Base-by-base conservation (phyloP, 1,140 invertebrate genomes). In the Drosophila saltans region DNA sequence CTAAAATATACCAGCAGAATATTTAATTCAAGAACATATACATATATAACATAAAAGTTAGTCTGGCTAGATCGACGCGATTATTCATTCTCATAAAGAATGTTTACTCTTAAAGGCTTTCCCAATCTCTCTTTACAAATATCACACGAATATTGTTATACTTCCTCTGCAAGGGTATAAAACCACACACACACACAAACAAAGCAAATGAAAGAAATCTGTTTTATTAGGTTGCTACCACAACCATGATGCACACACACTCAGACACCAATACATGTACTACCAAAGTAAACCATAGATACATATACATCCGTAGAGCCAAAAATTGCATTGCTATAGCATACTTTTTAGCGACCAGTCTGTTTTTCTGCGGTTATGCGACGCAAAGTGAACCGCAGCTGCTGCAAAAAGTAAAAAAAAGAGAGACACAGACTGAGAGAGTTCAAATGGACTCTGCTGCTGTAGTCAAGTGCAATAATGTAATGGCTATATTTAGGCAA, bases 401-500 rank as follows among this genome's bases (percentile, higher is more conserved):
- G 33, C 33, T 36, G 33, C 33, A 36, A 36, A 36, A 5, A 36
- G 33, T 36, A 3, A 62, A 76, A 76, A 67, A 41, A 26, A 4
- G n/a, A 8, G 68, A 16, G 30, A 10, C 16, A 9, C 11, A 33
- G 39, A 26, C n/a, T 16, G 16, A 30, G 61, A 11, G 33, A 16
- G 55, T 40, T 69, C 52, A 75, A 88, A 88, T 83, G 65, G 75
- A 88, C 75, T 78, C 45, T 36, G 3, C 5, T 70, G 76, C 76
- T 88, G 69, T 77, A 86, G 80, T 74, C 76, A 83, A 83, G 67
- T 86, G 83, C 83, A 86, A 88, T 86, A 86, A 86, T 86, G 84
- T 86, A 77, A 86, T 80, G 63, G 80, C 79, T 75, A 66, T 85
- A 84, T 81, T 84, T 68, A 59, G 72, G 59, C 66, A 60, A 55